These are phyloP conservation scores for Knipowitschia caucasica DNA, from an alignment of 2,797 vertebrate species.

Conservation along the genomic window DNA sequence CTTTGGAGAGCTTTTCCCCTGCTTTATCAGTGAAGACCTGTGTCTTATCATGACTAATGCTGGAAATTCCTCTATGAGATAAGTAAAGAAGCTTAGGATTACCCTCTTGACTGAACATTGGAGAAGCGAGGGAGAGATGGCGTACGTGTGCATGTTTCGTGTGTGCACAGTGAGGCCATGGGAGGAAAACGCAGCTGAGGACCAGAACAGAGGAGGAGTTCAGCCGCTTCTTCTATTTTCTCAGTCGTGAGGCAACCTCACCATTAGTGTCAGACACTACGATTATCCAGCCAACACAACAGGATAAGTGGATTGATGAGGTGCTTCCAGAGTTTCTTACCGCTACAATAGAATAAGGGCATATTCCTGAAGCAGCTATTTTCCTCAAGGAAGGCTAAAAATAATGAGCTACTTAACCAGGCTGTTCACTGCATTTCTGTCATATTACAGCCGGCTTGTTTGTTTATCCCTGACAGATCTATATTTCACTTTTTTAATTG, in stretches of 20 bases:
- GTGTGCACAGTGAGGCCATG: slow-evolving; percentile 18
- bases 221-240: slow-evolving; percentile 73
- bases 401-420: slow-evolving; percentile 89
- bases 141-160: slow-evolving; percentile 55
- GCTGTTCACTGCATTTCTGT: slow-evolving; percentile 87
- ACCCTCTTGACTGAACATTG: slow-evolving; percentile 77
- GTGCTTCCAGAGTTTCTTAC: slow-evolving; percentile 72
- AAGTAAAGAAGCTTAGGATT: slow-evolving; percentile 82
- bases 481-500: slow-evolving; percentile 97
- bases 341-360: slow-evolving; percentile 60
- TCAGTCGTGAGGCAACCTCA: slow-evolving; percentile 71
- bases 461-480: slow-evolving; percentile 94
- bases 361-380: slow-evolving; percentile 71
- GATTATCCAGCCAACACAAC: slow-evolving; percentile 79
- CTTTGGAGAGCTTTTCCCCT: slow-evolving; percentile 66
- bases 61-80: slow-evolving; percentile 80
- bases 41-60: slow-evolving; percentile 79
- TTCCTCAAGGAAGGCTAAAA: slow-evolving; percentile 82
- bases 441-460: slow-evolving; percentile 89
- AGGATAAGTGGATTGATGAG: slow-evolving; percentile 81
- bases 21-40: slow-evolving; percentile 70
- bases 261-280: slow-evolving; percentile 80
- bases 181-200: slow-evolving; percentile 33
- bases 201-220: slow-evolving; percentile 55
- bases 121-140: slow-evolving; percentile 56